Percentiles rank a stretch among this genome's conserved stretches.
phyloP scores from a whole-genome alignment of 2,888 invertebrate genomes.

The Coleophora flavipennella region DNA sequence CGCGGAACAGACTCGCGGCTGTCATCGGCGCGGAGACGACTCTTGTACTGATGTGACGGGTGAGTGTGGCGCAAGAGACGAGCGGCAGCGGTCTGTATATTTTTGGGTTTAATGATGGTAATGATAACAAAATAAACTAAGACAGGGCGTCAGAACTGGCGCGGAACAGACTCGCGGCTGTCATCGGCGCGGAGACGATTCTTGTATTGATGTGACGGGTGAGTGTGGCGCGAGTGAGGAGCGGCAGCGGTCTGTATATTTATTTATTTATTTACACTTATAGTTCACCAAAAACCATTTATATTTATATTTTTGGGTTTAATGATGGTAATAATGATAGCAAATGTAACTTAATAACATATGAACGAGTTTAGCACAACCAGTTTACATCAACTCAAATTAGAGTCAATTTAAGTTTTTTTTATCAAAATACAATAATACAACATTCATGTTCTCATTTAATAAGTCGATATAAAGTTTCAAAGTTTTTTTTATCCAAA shows the following conservation, averaged over 20 bases:
- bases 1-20: slow-evolving; percentile 53
- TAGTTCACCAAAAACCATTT: no score
- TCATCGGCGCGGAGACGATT: slow-evolving; percentile 50
- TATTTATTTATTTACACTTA: no score
- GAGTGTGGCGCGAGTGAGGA: slow-evolving; percentile 8
- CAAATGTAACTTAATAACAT: no score
- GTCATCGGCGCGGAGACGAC: slow-evolving; percentile 53
- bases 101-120: no score
- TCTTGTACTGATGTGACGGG: slow-evolving; percentile 23
- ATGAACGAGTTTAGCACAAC: no score
- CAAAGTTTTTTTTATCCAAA: no score
- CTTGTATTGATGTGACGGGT: slow-evolving; percentile 22
- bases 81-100: slow-evolving; percentile 12
- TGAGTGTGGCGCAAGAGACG: slow-evolving; percentile 7
- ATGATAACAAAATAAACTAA: slow-evolving; percentile 24
- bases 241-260: slow-evolving; percentile 10
- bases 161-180: slow-evolving; percentile 55
- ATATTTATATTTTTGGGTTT: no score
- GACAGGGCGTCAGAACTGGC: slow-evolving; percentile 25
- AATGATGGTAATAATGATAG: slow-evolving; percentile 1
- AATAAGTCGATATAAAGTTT: no score
- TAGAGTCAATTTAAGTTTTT: no score
- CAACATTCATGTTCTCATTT: no score
- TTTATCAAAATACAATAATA: no score
- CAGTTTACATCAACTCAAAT: no score